These are phyloP conservation scores for Hydropsyche tenuis DNA, from an alignment of 1,140 invertebrate genomes.

Conservation along the genomic window DNA sequence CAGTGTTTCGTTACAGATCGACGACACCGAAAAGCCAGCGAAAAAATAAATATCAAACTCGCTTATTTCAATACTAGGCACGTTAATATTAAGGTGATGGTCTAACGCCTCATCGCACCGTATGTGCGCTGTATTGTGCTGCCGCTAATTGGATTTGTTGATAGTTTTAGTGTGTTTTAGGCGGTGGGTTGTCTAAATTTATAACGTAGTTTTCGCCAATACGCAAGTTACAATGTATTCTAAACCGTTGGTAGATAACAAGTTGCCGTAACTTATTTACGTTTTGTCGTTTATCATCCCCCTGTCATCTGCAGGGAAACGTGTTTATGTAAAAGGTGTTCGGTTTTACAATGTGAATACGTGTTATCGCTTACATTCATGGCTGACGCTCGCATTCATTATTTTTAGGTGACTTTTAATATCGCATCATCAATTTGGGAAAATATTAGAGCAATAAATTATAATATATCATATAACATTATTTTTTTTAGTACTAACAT, in stretches of 20 bases:
- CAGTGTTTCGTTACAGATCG: slow-evolving; percentile 45
- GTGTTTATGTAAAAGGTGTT: slow-evolving; percentile 8
- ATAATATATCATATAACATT: too few relatives aligned
- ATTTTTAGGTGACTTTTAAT: too few relatives aligned
- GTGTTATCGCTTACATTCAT: too few relatives aligned
- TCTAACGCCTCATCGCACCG: not conserved
- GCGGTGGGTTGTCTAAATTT: not conserved
- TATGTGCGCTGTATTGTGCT: not conserved
- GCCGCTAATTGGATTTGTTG: not conserved
- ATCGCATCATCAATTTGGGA: too few relatives aligned
- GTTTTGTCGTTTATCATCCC: slow-evolving; percentile 20
- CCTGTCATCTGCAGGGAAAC: slow-evolving; percentile 13
- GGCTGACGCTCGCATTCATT: too few relatives aligned
- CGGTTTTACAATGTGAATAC: too few relatives aligned
- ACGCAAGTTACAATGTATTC: not conserved
- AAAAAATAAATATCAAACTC: slow-evolving; percentile 14
- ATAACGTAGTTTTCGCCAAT: not conserved
- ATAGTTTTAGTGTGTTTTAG: not conserved
- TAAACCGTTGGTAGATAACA: not conserved
- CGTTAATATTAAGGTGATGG: not conserved
- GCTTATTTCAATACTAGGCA: not conserved
- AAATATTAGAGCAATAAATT: too few relatives aligned
- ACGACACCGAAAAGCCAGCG: slow-evolving; percentile 27
- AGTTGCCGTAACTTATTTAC: slow-evolving; percentile 15
- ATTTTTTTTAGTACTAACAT: too few relatives aligned